Base-by-base conservation (phyloP, 2,888 invertebrate species). In the Acleris laterana region DNA sequence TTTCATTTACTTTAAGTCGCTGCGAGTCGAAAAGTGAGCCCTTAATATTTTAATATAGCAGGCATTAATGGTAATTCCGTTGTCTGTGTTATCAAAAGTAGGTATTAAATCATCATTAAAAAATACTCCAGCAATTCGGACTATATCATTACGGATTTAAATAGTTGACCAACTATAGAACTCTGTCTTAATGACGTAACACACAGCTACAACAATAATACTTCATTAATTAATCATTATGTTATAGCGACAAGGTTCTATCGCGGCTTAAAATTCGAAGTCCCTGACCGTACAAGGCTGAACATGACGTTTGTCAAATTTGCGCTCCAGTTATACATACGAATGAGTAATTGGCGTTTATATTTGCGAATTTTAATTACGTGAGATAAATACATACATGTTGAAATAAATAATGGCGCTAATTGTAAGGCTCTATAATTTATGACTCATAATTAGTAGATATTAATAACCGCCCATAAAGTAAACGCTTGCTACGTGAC, bases 321-420 rank as follows among this genome's bases (percentile, higher is more conserved):
- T 51, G 51, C 46, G 62, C 46, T 57, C 66, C 9, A 66, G 19
- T 66, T 66, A 46, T 38, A 19, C 17, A 22, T 38, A 20, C 66
- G 38, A 56, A 44, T 60, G 62, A 62, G 51, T 62, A 52, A 66
- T 61, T 57, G 65, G 61, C 50, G 56, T 53, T 61, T 20, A 65
- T 25, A 49, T 62, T 66, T 62, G 66, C 62, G 66, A 66, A 62
- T 55, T 38, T 66, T 61, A 61, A 66, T 61, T 62, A 48, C 51
- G 38, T 22, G 46, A 56, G 62, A 44, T 57, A 52, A 20, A 38
- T 16, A 66, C 32, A 32, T 57, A 9, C 49, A 50, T 62, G 56
- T 32, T 11, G 65, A 56, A 65, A 65, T 61, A 16, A 62, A 51
- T 28, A 51, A 65, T 62, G 44, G 51, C 19, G n/a, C 22, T 57